phyloP scores from a whole-genome alignment of 2,113 vertebrate genomes.

The Apteryx owenii region DNA sequence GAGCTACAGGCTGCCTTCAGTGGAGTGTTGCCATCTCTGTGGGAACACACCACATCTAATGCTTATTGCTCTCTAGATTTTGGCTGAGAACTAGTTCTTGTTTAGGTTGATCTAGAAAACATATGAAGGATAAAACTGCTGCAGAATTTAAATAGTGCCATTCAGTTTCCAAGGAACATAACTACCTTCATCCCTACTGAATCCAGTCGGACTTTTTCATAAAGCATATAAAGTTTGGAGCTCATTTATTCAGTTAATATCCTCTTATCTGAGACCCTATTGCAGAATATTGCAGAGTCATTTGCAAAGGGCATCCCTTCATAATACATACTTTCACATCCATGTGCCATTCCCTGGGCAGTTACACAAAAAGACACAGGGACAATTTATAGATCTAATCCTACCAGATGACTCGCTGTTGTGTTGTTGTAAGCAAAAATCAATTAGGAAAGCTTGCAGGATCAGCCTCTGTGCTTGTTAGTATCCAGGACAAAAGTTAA shows the following conservation, averaged over 20 bases:
- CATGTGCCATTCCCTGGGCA: background rate
- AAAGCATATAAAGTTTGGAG: background rate
- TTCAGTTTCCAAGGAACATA: background rate
- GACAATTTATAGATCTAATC: background rate
- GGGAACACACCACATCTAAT: background rate
- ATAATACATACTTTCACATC: background rate
- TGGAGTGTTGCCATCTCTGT: rapidly evolving
- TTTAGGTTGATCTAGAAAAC: background rate
- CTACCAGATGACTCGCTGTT: background rate
- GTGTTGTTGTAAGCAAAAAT: slow-evolving; percentile 15
- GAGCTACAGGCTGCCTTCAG: background rate
- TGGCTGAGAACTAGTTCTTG: background rate
- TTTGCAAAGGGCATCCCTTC: background rate
- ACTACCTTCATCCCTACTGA: background rate
- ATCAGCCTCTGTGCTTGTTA: slow-evolving; percentile 13
- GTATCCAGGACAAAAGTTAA: background rate
- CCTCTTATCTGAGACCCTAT: background rate
- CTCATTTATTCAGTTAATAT: background rate
- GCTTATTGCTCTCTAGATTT: background rate
- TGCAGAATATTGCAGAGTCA: background rate
- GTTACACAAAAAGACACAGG: background rate
- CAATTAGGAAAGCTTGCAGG: slow-evolving; percentile 3
- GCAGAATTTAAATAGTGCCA: background rate
- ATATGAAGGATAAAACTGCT: background rate
- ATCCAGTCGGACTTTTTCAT: background rate